Conservation (phyloP, 2,113 vertebrate species). For the Ceratotherium simum region DNA sequence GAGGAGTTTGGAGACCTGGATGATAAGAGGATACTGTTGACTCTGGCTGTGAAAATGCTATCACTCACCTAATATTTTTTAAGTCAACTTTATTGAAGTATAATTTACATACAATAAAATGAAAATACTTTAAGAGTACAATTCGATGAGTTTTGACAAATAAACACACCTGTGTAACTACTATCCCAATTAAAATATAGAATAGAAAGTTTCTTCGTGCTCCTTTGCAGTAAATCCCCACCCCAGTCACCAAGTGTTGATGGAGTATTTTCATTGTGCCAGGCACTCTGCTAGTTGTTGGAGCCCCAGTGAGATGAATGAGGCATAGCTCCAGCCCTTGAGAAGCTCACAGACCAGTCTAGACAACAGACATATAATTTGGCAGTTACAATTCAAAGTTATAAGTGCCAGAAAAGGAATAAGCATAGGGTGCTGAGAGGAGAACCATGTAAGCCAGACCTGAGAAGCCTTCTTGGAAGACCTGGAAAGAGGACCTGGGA, state of each 20-base stretch:
- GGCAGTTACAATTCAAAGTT: not conserved
- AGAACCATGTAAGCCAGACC: not conserved
- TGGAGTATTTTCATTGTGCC: not conserved
- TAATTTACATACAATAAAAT: constrained; percentile 2
- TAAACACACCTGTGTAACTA: constrained; percentile 21
- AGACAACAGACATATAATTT: not conserved
- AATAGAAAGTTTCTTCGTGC: not conserved
- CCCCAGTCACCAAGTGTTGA: not conserved
- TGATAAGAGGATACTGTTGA: not conserved
- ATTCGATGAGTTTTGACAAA: not conserved
- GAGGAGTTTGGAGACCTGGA: not conserved
- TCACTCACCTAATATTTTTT: not conserved
- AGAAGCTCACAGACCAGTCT: not conserved
- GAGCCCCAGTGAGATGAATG: not conserved
- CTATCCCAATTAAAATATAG: not conserved
- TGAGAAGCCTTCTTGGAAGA: not conserved
- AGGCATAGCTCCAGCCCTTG: not conserved
- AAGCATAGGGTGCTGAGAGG: not conserved
- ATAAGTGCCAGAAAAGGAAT: not conserved
- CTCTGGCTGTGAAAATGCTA: not conserved
- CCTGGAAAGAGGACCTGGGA: not conserved
- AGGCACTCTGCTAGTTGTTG: not conserved
- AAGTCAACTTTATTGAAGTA: constrained; percentile 19
- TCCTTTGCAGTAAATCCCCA: not conserved
- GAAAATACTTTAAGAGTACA: not conserved